Evolutionary conservation across 2,797 vertebrate species (phyloP), one percentile per base, ranked within the genome.

Genomic region (Brachymystax lenok): DNA sequence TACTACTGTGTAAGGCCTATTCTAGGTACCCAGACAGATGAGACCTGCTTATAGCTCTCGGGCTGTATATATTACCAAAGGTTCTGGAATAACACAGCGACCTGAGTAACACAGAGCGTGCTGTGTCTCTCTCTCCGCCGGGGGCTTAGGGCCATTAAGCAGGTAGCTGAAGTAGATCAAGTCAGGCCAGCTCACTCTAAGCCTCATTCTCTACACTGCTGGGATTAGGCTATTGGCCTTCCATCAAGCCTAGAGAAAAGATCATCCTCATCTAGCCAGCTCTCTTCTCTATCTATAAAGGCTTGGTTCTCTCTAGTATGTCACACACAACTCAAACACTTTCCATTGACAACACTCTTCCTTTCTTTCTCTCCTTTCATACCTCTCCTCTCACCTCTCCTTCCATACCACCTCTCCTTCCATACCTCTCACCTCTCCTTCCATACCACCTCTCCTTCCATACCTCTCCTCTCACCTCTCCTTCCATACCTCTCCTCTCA

Each of bases 81-180:
- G 19, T 21, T 61, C 56, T 61, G 56, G 56, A 61, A 61, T 61
- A 21, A 61, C 56, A 61, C n/a, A 61, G 8, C n/a, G 7, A 30
- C 27, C 64, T 19, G 13, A 14, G 59, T 78, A 59, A 35, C 50
- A 16, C 24, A 28, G 68, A 76, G 56, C 71, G 81, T 74, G 85
- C 51, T 77, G 63, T 80, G 78, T 80, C 77, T 51, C 12, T 51
- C 69, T 52, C 46, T 27, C 69, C 35, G 77, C 75, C 51, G 5
- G n/a, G 68, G 14, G 90, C 85, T 93, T 91, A 93, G 80, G 19
- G 69, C 73, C 61, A 88, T 83, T 94, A 88, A 91, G 91, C 80
- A 88, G 89, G 81, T 89, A 21, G 56, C 56, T 61, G 89, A 93
- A 93, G 91, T 89, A 90, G 84, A 91, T 85, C 80, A 85, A 86